phyloP scores from a whole-genome alignment of 2,797 vertebrate genomes.

The Sphenopsis melanotis region DNA sequence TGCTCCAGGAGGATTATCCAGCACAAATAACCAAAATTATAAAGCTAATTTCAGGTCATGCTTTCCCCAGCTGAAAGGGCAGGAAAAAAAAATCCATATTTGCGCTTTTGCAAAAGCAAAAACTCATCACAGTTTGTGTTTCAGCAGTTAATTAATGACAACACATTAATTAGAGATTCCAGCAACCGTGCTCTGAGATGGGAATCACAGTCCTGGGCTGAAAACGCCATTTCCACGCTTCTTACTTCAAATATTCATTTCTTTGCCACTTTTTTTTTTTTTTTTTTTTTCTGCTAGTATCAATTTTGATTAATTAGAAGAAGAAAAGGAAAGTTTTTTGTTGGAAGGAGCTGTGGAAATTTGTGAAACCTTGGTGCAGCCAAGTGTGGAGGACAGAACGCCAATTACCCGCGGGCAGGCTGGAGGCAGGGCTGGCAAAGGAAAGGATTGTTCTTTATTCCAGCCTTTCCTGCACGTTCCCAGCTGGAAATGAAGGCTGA shows the following conservation, averaged over 20 bases:
- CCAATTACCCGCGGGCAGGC: not conserved
- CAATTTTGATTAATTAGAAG: constrained; percentile 7
- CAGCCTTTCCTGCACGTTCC: not conserved
- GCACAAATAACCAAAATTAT: not conserved
- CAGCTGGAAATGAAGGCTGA: not conserved
- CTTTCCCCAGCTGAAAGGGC: not conserved
- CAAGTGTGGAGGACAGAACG: constrained; percentile 1
- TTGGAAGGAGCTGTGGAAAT: not conserved
- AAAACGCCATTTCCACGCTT: not conserved
- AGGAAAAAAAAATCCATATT: not conserved
- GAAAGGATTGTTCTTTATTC: not conserved
- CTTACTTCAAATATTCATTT: not conserved
- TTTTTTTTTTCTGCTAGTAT: not conserved
- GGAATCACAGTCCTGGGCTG: constrained; percentile 27
- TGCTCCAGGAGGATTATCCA: not conserved
- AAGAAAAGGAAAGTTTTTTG: not conserved
- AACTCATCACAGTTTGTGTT: not conserved
- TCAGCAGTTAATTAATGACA: constrained; percentile 45
- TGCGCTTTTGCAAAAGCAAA: not conserved
- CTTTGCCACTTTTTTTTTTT: not conserved
- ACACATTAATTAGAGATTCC: not conserved
- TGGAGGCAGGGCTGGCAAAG: not conserved
- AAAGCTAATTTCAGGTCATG: not conserved
- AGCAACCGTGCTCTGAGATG: not conserved
- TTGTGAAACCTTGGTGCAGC: not conserved